phyloP scores from a whole-genome alignment of 2,797 vertebrate species.

The Esox lucius region DNA sequence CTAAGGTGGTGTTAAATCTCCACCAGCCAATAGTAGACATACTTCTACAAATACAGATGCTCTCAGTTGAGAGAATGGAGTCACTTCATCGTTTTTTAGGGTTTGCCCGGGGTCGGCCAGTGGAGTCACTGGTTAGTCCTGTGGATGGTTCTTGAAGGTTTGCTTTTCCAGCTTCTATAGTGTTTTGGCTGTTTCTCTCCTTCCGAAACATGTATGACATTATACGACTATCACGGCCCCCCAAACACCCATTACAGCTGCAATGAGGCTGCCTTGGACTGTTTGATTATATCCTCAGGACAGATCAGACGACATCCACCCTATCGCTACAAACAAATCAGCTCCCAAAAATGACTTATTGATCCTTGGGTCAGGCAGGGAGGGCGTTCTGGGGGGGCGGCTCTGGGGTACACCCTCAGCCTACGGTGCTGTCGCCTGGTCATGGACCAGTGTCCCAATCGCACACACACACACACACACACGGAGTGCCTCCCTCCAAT shows the following conservation, averaged over 20 bases:
- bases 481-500: constrained; percentile 32
- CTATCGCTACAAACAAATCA: constrained; percentile 94
- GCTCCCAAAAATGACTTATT: constrained; percentile 99
- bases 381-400: constrained; percentile 80
- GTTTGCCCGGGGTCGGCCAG: not conserved
- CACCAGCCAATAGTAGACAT: constrained; percentile 7
- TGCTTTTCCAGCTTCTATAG: not conserved
- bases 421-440: not conserved
- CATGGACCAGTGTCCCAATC: constrained; percentile 46
- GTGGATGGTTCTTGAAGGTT: constrained; percentile 3
- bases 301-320: constrained; percentile 84
- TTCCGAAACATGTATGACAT: constrained; percentile 50
- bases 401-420: constrained; percentile 16
- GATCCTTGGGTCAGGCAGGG: constrained; percentile 81
- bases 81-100: constrained; percentile 27
- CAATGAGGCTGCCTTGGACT: constrained; percentile 83
- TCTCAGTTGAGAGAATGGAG: constrained; percentile 26
- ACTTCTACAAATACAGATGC: not conserved
- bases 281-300: constrained; percentile 95
- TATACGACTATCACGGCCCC: constrained; percentile 29
- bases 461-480: not conserved
- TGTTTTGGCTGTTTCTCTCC: constrained; percentile 30
- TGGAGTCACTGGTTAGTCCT: constrained; percentile 15
- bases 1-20: constrained; percentile 13
- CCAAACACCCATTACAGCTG: constrained; percentile 65